Evolutionary conservation across 2,113 vertebrate species (phyloP), one percentile per base, ranked within the genome.

Genomic region (Ranitomeya imitator): DNA sequence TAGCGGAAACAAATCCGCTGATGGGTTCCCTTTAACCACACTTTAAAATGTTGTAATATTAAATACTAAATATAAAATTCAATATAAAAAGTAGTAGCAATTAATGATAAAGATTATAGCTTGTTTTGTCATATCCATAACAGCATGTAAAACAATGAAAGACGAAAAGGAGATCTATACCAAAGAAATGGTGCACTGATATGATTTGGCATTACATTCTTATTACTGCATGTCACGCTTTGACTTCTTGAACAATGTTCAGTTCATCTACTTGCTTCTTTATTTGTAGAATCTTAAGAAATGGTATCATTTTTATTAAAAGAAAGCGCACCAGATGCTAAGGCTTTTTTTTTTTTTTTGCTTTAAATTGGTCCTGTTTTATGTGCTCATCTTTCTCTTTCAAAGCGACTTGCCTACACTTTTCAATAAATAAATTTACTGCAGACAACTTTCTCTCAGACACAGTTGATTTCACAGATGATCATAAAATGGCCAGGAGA

Each of bases 401-500:
- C 2, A 87, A 81, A 88, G 91, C 91, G 26, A 87, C 76, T 92
- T 91, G 52, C 19, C 77, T 90, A 9, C 45, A 89, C 79, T 90
- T 93, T 93, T 89, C 74, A 90, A 90, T 91, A 93, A 92, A 93
- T 90, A 91, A 86, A 93, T 93, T 93, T 92, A 90, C 87, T 91
- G 79, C 82, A 90, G 83, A 90, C n/a, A 91, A 88, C 45, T 91
- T 93, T 89, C 86, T 94, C 86, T 92, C 92, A 94, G 94, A 92
- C 91, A 94, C 89, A 93, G 91, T 88, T 94, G 93, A 95, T 96
- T 95, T 97, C 93, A 95, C 92, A 94, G 93, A 94, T 95, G 90
- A 95, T 94, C 91, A 91, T 90, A 91, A 94, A 94, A 95, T 92
- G 91, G 90, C 91, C 90, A 89, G 90, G 90, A 94, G 84, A 92